A percentile compares a stretch with the other conserved stretches of the same genome.
Conservation (phyloP, 2,888 invertebrate genomes). For the Cerastoderma edule region DNA sequence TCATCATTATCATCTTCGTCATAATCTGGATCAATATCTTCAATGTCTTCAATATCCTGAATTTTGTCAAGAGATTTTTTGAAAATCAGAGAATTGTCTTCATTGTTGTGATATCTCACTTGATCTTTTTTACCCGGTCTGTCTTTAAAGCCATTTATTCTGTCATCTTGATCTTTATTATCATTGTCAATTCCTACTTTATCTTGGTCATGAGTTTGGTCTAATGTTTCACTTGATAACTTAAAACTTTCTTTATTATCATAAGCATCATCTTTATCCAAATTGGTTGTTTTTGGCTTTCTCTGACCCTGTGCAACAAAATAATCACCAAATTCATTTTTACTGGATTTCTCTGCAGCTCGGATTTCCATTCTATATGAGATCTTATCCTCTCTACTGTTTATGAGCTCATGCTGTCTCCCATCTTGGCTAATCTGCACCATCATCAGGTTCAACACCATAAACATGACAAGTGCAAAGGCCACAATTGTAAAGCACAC, state of each 20-base stretch:
- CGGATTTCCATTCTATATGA: conserved; percentile 10
- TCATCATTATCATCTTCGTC: conserved; percentile 2
- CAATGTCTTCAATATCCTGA: conserved; percentile 24
- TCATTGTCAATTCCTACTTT: too few species aligned
- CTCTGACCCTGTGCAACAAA: conserved; percentile 37
- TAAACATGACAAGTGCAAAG: conserved; percentile 1
- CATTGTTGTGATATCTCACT: neutral
- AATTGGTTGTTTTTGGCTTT: conserved; percentile 37
- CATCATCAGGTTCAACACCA: conserved; percentile 26
- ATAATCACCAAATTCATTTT: conserved; percentile 23
- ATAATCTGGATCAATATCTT: conserved; percentile 29
- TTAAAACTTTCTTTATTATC: conserved; percentile 4
- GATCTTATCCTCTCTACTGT: conserved; percentile 18
- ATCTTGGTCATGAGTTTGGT: conserved; percentile 7
- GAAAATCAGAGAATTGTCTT: too few species aligned
- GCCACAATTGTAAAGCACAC: conserved; percentile 7
- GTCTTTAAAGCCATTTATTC: too few species aligned
- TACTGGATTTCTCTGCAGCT: conserved; percentile 28
- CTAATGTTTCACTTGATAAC: neutral
- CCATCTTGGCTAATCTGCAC: conserved; percentile 12
- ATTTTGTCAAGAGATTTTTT: conserved; percentile 2
- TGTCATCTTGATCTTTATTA: too few species aligned
- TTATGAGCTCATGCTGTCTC: neutral
- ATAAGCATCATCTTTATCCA: conserved; percentile 18
- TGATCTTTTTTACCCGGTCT: neutral